Evolutionary conservation across 2,888 invertebrate species (phyloP).

Genomic region (Drosophila fulvimacula): DNA sequence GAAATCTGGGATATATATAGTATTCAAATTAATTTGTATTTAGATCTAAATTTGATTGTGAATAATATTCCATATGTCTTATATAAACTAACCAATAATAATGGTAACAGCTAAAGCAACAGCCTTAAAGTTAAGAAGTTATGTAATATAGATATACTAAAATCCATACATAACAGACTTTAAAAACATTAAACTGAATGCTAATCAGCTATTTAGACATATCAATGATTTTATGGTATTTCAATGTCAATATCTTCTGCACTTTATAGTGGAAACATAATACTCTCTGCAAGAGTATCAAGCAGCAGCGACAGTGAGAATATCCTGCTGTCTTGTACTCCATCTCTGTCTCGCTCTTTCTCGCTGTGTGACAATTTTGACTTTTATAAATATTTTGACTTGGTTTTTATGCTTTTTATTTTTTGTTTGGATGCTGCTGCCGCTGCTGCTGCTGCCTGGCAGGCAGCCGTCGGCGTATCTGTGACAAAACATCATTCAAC

Average conservation of each 20-base stretch:
- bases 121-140: not conserved
- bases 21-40: not conserved
- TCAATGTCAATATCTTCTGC: not conserved
- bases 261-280: slow-evolving; percentile 1
- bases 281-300: slow-evolving; percentile 7
- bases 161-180: not conserved
- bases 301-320: slow-evolving; percentile 17
- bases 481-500: slow-evolving; percentile 80
- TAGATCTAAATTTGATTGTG: no score
- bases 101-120: not conserved
- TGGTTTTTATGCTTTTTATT: slow-evolving; percentile 40
- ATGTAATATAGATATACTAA: not conserved
- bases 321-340: slow-evolving; percentile 32
- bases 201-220: not conserved
- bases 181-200: not conserved
- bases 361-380: slow-evolving; percentile 71
- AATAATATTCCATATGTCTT: not conserved
- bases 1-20: not conserved
- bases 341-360: slow-evolving; percentile 29
- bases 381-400: slow-evolving; percentile 82
- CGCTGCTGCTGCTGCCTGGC: slow-evolving; percentile 31
- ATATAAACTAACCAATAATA: not conserved
- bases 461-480: slow-evolving; percentile 72
- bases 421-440: slow-evolving; percentile 22
- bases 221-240: not conserved